Percentiles rank a stretch among this genome's conserved stretches.
These are phyloP conservation scores for Pelecanoides urinatrix DNA, from an alignment of 2,113 vertebrate genomes.

Conservation along the genomic window DNA sequence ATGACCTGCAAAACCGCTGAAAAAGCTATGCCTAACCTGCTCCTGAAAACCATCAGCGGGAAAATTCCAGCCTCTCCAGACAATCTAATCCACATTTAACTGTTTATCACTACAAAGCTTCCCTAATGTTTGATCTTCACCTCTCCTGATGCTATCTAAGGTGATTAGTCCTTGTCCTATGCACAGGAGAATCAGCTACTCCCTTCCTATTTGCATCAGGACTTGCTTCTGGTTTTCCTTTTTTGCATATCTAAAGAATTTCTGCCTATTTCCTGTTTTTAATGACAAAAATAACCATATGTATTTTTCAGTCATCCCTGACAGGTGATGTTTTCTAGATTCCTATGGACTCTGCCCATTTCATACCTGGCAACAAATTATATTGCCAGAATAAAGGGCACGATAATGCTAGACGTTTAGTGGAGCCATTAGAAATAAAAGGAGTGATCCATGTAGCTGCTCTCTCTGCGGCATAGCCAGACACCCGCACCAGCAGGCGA, in stretches of 20 bases:
- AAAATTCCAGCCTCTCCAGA: slow-evolving; percentile 31
- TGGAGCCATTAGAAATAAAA: background rate
- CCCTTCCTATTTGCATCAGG: background rate
- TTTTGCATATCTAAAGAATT: background rate
- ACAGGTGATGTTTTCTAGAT: background rate
- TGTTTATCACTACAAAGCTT: slow-evolving; percentile 51
- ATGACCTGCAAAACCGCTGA: slow-evolving; percentile 16
- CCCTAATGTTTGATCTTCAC: background rate
- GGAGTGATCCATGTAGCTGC: background rate
- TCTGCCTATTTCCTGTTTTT: background rate
- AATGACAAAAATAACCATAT: background rate
- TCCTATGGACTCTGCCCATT: background rate
- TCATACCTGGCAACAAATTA: background rate
- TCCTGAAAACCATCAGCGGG: background rate
- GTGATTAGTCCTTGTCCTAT: background rate
- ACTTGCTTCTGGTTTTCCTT: background rate
- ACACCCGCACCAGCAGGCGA: background rate
- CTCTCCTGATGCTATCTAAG: slow-evolving; percentile 32
- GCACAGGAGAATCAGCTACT: background rate
- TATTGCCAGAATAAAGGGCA: background rate
- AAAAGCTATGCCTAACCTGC: background rate
- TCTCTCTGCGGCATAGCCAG: background rate
- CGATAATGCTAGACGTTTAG: background rate
- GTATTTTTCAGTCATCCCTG: background rate
- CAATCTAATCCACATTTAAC: slow-evolving; percentile 22